Evolutionary conservation across 2,888 invertebrate genomes (phyloP).

Genomic region (Caenorhabditis virilis): DNA sequence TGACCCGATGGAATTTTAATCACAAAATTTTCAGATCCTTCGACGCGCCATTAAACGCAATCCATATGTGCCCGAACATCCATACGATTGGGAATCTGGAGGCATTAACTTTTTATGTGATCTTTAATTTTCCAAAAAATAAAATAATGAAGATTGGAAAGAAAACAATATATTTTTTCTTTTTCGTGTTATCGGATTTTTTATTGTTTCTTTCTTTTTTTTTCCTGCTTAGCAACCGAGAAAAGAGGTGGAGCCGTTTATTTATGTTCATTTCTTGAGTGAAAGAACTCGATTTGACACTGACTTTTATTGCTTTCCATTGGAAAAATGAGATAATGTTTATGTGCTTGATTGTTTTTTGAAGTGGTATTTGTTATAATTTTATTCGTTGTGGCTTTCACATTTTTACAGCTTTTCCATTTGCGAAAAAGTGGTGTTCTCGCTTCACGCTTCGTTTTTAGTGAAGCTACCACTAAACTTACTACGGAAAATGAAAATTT

Average conservation of each 20-base stretch:
- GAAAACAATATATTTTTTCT: too few relatives aligned
- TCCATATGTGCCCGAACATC: conserved; percentile 19
- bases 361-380: too few relatives aligned
- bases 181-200: not conserved
- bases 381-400: too few relatives aligned
- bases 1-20: not conserved
- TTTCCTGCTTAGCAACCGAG: conserved; percentile 14
- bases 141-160: not conserved
- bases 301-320: too few relatives aligned
- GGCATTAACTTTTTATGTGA: conserved; percentile 18
- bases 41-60: conserved; percentile 24
- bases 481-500: too few relatives aligned
- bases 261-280: too few relatives aligned
- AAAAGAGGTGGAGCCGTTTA: conserved; percentile 15
- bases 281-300: conserved; percentile 10
- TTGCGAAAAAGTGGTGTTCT: too few relatives aligned
- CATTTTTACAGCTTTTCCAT: too few relatives aligned
- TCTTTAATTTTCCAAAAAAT: conserved; percentile 9
- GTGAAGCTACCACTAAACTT: too few relatives aligned
- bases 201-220: conserved; percentile 1
- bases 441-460: too few relatives aligned
- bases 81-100: conserved; percentile 34
- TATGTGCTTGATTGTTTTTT: too few relatives aligned
- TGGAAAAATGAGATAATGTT: too few relatives aligned
- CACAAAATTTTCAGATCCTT: conserved; percentile 18